Conservation (phyloP, 1,140 invertebrate genomes). For the Drosophila lacertosa region DNA sequence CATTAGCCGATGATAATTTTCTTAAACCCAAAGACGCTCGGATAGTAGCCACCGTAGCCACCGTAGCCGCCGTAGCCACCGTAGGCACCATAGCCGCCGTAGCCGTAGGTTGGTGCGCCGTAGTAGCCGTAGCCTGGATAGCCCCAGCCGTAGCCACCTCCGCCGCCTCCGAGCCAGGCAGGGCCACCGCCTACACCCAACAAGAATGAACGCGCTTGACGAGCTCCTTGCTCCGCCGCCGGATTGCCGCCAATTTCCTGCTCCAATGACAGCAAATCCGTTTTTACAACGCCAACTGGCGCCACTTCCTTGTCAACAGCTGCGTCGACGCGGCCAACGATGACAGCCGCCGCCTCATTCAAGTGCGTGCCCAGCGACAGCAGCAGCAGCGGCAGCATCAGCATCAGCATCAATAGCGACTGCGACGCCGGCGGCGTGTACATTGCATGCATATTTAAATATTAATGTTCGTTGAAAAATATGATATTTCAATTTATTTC, state of each 20-base stretch:
- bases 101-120: slow-evolving; percentile 40
- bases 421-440: slow-evolving; percentile 22
- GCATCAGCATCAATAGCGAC: slow-evolving; percentile 4
- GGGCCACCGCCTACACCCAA: slow-evolving; percentile 44
- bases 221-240: slow-evolving; percentile 27
- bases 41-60: slow-evolving; percentile 54
- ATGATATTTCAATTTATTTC: slow-evolving; percentile 61
- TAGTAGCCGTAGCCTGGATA: slow-evolving; percentile 32
- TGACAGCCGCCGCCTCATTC: slow-evolving; percentile 54
- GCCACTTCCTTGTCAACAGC: slow-evolving; percentile 79
- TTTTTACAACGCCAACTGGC: slow-evolving; percentile 75
- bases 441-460: slow-evolving; percentile 51
- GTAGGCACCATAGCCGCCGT: slow-evolving; percentile 29
- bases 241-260: slow-evolving; percentile 76
- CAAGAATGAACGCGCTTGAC: slow-evolving; percentile 54
- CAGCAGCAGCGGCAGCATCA: slow-evolving; percentile 23
- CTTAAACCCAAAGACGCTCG: slow-evolving; percentile 62
- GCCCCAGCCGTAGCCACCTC: slow-evolving; percentile 21
- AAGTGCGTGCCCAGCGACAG: slow-evolving; percentile 56
- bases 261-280: slow-evolving; percentile 77
- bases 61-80: slow-evolving; percentile 3
- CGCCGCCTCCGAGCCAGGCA: slow-evolving; percentile 34
- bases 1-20: slow-evolving; percentile 69
- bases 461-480: slow-evolving; percentile 47
- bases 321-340: slow-evolving; percentile 27